phyloP scores from a whole-genome alignment of 2,888 invertebrate genomes.

The Lysandra coridon region DNA sequence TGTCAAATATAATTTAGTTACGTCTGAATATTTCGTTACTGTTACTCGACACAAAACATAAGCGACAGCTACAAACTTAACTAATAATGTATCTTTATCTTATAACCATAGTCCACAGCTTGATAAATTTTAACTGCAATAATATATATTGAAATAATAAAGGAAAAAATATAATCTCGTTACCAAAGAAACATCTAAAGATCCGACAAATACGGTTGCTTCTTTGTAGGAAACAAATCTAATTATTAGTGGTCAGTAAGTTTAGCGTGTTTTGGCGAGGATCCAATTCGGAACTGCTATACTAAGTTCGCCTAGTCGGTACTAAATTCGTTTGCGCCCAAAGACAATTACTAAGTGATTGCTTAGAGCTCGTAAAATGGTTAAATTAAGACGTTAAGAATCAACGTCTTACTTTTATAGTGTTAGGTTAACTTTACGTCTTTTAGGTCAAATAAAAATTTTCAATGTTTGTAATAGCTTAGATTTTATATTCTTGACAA shows the following conservation, averaged over 20 bases:
- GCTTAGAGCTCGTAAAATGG: slow-evolving; percentile 45
- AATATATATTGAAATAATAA: too few relatives aligned
- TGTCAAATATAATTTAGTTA: too few relatives aligned
- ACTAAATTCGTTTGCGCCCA: slow-evolving; percentile 57
- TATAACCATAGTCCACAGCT: too few relatives aligned
- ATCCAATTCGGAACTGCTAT: slow-evolving; percentile 65
- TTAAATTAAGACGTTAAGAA: slow-evolving; percentile 39
- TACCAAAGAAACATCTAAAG: neutral
- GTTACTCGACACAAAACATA: too few relatives aligned
- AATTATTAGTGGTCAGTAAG: slow-evolving; percentile 72
- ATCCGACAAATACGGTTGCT: neutral
- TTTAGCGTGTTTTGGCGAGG: slow-evolving; percentile 64
- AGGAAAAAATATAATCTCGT: neutral
- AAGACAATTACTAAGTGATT: slow-evolving; percentile 54
- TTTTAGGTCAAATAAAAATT: neutral
- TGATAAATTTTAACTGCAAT: too few relatives aligned
- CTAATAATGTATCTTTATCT: too few relatives aligned
- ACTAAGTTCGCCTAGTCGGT: slow-evolving; percentile 52
- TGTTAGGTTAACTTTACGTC: neutral
- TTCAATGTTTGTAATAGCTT: neutral
- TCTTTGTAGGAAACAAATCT: slow-evolving; percentile 57
- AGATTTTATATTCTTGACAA: too few relatives aligned
- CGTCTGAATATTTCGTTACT: too few relatives aligned
- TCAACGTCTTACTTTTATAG: neutral
- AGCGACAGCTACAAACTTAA: too few relatives aligned